These are phyloP conservation scores for Lasiommata megera DNA, from an alignment of 2,888 invertebrate genomes.

Conservation along the genomic window DNA sequence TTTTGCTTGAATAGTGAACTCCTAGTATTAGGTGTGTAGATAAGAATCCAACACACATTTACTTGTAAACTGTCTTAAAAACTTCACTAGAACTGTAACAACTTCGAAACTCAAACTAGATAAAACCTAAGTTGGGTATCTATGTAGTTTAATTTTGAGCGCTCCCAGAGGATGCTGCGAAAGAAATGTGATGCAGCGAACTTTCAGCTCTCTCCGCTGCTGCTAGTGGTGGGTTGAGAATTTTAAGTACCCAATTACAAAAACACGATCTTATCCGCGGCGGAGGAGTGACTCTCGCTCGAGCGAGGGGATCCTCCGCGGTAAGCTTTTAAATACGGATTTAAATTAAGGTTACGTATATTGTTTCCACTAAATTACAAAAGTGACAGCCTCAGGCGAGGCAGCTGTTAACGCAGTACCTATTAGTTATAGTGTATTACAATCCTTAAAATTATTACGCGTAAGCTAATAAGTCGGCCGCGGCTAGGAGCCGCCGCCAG, in stretches of 20 bases:
- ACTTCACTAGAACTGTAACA: background rate
- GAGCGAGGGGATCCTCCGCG: no score
- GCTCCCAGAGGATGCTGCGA: background rate
- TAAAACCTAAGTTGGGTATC: conserved; percentile 7
- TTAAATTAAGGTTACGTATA: no score
- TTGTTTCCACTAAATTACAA: no score
- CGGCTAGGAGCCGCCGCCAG: background rate
- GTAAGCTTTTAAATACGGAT: no score
- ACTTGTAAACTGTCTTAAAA: conserved; percentile 1
- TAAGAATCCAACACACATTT: background rate
- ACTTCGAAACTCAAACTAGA: conserved; percentile 6
- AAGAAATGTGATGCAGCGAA: conserved; percentile 1
- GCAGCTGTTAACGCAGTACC: background rate
- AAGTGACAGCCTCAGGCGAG: background rate
- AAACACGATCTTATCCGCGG: background rate
- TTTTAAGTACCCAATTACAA: background rate
- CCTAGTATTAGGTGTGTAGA: background rate
- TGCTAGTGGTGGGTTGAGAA: background rate
- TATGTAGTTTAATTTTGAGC: conserved; percentile 7
- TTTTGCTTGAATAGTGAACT: no score
- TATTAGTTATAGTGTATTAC: no score
- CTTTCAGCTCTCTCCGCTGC: background rate
- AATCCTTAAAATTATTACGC: no score
- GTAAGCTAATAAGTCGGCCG: background rate
- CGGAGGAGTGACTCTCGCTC: no score